Percentiles rank a stretch among this genome's conserved stretches.
Evolutionary conservation across 2,888 invertebrate species (phyloP).

Genomic region (Hanleya hanleyi): DNA sequence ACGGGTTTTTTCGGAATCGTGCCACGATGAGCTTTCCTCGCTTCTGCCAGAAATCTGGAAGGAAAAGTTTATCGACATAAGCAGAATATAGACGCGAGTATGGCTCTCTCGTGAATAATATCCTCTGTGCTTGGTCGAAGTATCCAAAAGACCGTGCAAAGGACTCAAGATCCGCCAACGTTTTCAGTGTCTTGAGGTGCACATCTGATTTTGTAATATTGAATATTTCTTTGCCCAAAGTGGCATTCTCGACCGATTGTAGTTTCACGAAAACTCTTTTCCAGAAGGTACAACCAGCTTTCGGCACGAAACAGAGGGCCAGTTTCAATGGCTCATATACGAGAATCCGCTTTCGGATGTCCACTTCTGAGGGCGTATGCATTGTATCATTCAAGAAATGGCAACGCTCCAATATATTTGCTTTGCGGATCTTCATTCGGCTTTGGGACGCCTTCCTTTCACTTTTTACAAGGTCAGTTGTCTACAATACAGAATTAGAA

Average conservation of each 20-base stretch:
- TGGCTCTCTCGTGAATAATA: constrained; percentile 34
- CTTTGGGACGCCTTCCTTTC: too few relatives aligned
- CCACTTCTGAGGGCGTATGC: too few relatives aligned
- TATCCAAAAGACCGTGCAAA: too few relatives aligned
- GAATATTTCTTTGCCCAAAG: constrained; percentile 20
- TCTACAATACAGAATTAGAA: too few relatives aligned
- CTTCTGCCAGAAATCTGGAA: constrained; percentile 31
- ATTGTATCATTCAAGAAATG: too few relatives aligned
- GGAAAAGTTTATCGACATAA: constrained; percentile 36
- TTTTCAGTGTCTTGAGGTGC: not conserved
- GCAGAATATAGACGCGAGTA: constrained; percentile 36
- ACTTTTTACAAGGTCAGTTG: too few relatives aligned
- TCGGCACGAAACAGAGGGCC: constrained; percentile 10
- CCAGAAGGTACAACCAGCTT: constrained; percentile 39
- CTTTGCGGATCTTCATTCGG: too few relatives aligned
- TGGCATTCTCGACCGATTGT: constrained; percentile 22
- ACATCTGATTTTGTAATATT: constrained; percentile 25
- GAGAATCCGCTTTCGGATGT: not conserved
- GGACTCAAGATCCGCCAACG: not conserved
- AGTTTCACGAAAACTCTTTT: constrained; percentile 33
- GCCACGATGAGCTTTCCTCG: not conserved
- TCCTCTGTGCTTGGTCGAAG: not conserved
- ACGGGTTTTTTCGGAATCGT: not conserved
- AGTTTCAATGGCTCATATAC: not conserved
- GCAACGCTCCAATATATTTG: too few relatives aligned